Evolutionary conservation across 2,888 invertebrate species (phyloP).

Genomic region (Yponomeuta plumbellus): DNA sequence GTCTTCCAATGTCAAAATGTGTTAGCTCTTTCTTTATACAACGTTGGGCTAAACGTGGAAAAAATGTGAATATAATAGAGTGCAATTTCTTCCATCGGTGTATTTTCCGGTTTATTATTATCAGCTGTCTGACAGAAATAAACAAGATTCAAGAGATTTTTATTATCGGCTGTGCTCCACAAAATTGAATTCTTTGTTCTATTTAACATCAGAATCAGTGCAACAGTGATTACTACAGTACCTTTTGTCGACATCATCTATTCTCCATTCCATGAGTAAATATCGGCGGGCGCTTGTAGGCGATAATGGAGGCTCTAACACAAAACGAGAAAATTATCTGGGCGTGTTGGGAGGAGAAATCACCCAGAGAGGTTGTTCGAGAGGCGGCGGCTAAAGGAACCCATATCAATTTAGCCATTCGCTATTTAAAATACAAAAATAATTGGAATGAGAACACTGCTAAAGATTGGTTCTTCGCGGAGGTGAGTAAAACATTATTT

Average conservation of each 20-base stretch:
- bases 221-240: not conserved
- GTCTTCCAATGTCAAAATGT: not conserved
- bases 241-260: not conserved
- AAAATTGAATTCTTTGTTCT: not conserved
- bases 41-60: not conserved
- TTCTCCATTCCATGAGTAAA: conserved; percentile 6
- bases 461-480: conserved; percentile 72
- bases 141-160: not conserved
- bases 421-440: conserved; percentile 75
- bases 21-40: not conserved
- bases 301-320: conserved; percentile 73
- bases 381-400: conserved; percentile 82
- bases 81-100: not conserved
- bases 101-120: not conserved
- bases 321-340: conserved; percentile 78
- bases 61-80: not conserved
- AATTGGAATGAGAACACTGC: conserved; percentile 70
- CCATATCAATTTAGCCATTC: conserved; percentile 76
- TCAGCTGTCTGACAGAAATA: not conserved
- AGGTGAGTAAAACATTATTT: conserved; percentile 51
- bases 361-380: conserved; percentile 79
- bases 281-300: not conserved
- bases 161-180: not conserved
- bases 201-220: not conserved
- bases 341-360: conserved; percentile 80